These are phyloP conservation scores for Toxostoma redivivum DNA, from an alignment of 2,113 vertebrate species.

Conservation along the genomic window DNA sequence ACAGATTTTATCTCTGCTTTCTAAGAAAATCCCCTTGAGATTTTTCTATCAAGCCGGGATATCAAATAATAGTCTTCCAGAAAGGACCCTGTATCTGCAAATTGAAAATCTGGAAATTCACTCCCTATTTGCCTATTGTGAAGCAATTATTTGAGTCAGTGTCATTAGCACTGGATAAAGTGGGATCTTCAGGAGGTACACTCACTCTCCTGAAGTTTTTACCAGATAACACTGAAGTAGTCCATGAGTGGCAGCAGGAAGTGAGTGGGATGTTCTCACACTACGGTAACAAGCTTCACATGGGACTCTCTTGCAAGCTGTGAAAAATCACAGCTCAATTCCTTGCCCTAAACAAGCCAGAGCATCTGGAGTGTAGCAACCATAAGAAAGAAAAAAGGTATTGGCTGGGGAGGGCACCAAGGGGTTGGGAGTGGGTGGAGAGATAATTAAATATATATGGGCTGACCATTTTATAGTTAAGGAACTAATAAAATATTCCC, in stretches of 20 bases:
- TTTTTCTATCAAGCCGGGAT: not conserved
- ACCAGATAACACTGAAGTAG: not conserved
- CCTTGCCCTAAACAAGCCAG: not conserved
- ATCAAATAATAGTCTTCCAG: not conserved
- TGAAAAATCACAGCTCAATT: not conserved
- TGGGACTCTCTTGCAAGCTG: not conserved
- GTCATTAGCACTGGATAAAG: not conserved
- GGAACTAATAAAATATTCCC: not conserved
- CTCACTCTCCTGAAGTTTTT: not conserved
- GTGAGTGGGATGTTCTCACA: not conserved
- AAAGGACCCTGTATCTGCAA: not conserved
- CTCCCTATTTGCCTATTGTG: not conserved
- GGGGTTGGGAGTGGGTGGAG: not conserved
- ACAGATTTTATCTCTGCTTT: not conserved
- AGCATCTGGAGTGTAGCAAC: not conserved
- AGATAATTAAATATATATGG: not conserved
- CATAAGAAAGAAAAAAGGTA: not conserved
- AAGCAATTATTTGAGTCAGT: not conserved
- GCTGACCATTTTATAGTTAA: not conserved
- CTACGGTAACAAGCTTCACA: not conserved
- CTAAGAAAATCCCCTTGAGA: not conserved
- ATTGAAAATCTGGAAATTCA: not conserved
- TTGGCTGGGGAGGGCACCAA: not conserved
- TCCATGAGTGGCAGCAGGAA: not conserved
- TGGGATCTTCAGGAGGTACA: not conserved